Evolutionary conservation across 2,113 vertebrate species (phyloP).

Genomic region (Paramormyrops kingsleyae): DNA sequence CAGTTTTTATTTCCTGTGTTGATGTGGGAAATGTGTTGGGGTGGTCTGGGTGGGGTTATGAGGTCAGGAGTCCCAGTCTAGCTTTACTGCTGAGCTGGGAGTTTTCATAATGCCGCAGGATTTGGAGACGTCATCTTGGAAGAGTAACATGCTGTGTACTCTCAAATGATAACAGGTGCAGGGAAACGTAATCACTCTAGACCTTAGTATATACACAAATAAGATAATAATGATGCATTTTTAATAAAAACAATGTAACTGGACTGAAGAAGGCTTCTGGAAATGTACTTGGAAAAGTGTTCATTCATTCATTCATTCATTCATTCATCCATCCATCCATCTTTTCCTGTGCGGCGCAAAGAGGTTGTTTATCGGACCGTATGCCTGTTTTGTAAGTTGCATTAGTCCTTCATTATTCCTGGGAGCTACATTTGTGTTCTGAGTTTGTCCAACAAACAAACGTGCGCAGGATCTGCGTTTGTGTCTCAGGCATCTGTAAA

Average conservation of each 20-base stretch:
- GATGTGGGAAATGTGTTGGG: not conserved
- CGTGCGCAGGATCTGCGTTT: not conserved
- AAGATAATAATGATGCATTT: not conserved
- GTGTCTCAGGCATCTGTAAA: not conserved
- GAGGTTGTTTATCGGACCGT: not conserved
- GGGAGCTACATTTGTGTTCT: not conserved
- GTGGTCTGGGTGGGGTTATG: slow-evolving; percentile 1
- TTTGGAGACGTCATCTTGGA: not conserved
- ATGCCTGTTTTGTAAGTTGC: not conserved
- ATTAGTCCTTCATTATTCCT: not conserved
- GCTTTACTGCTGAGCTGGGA: slow-evolving; percentile 10
- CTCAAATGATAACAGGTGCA: not conserved
- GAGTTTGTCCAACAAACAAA: not conserved
- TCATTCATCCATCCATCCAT: no score
- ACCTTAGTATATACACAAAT: not conserved
- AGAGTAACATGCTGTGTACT: not conserved
- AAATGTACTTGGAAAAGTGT: not conserved
- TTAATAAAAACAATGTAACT: not conserved
- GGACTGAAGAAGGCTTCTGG: not conserved
- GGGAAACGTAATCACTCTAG: not conserved
- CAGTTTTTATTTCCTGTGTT: not conserved
- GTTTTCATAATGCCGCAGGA: not conserved
- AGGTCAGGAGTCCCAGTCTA: not conserved
- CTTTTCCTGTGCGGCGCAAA: no score
- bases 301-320: not conserved